phyloP scores from a whole-genome alignment of 2,888 invertebrate genomes.

The Ectropis crepuscularia region DNA sequence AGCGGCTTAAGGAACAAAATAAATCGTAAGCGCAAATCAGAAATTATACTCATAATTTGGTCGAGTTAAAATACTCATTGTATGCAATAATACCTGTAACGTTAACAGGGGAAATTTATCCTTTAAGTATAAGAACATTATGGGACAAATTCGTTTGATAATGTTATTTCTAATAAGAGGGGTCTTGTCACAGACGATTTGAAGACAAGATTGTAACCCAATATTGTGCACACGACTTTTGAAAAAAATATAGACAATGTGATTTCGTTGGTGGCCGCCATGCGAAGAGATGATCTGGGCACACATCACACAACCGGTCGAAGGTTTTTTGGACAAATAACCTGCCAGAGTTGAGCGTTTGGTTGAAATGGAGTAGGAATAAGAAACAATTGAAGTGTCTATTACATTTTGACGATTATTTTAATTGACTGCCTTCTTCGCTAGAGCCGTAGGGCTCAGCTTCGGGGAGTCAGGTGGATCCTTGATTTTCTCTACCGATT shows the following conservation, averaged over 20 bases:
- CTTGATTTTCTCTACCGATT: too few species aligned
- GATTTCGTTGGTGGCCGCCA: slow-evolving; percentile 59
- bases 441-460: too few species aligned
- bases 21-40: slow-evolving; percentile 2
- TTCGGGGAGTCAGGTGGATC: too few species aligned
- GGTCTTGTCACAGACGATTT: slow-evolving; percentile 50
- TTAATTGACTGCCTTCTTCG: too few species aligned
- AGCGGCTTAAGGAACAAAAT: slow-evolving; percentile 33
- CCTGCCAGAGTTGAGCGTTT: not conserved
- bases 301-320: not conserved
- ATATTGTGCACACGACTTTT: slow-evolving; percentile 72
- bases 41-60: slow-evolving; percentile 36
- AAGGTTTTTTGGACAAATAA: slow-evolving; percentile 9
- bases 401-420: too few species aligned
- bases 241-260: slow-evolving; percentile 65
- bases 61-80: slow-evolving; percentile 39
- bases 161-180: slow-evolving; percentile 35
- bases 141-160: slow-evolving; percentile 37
- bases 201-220: slow-evolving; percentile 64
- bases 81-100: slow-evolving; percentile 49
- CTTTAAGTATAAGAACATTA: slow-evolving; percentile 34
- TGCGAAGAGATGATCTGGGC: slow-evolving; percentile 3
- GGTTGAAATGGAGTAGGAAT: not conserved
- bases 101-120: slow-evolving; percentile 31
- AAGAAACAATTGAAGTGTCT: not conserved